Percentiles rank a stretch among this genome's conserved stretches.
Evolutionary conservation across 2,113 vertebrate species (phyloP).

Genomic region (Vanacampus margaritifer): DNA sequence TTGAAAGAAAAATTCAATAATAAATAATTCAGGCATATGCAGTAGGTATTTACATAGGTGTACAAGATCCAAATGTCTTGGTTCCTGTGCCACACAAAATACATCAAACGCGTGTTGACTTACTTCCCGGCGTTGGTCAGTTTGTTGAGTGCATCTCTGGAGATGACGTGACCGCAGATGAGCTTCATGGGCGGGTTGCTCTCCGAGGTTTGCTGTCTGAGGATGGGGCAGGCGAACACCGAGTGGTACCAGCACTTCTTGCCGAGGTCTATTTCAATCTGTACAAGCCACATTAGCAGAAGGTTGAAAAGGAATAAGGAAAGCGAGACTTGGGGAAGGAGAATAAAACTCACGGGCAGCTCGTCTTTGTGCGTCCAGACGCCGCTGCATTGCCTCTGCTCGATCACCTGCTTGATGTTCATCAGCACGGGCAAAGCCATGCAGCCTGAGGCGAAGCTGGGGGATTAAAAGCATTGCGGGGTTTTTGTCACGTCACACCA

Average conservation of each 20-base stretch:
- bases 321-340: background rate
- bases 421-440: constrained; percentile 86
- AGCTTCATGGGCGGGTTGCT: constrained; percentile 90
- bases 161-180: constrained; percentile 88
- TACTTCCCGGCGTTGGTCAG: constrained; percentile 88
- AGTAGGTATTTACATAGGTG: no score
- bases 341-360: constrained; percentile 73
- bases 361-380: constrained; percentile 91
- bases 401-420: constrained; percentile 90
- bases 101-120: constrained; percentile 31
- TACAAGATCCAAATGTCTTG: no score
- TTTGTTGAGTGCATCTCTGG: constrained; percentile 87
- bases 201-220: constrained; percentile 86
- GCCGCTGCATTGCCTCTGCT: constrained; percentile 85
- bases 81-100: no score
- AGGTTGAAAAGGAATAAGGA: background rate
- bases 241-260: constrained; percentile 94
- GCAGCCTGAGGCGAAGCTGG: constrained; percentile 85
- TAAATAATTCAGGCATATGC: no score
- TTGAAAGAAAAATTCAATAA: no score
- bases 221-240: constrained; percentile 87
- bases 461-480: background rate
- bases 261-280: constrained; percentile 89
- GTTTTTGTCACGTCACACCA: background rate
- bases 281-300: background rate